Base-by-base conservation (phyloP, 2,888 invertebrate species). In the Ophioninae sp. region DNA sequence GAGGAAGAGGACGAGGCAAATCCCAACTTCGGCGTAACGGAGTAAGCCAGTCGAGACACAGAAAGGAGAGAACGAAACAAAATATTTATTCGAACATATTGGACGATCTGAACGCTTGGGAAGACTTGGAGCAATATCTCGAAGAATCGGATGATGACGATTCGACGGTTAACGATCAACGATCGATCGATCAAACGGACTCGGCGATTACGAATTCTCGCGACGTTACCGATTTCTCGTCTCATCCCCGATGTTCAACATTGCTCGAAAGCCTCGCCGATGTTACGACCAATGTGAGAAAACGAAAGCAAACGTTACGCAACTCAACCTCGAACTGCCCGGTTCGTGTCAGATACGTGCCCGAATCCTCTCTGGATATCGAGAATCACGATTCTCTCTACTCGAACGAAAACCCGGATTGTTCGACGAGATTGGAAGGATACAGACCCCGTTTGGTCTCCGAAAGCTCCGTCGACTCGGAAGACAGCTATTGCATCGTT, bases 401-500 rank as follows among this genome's bases (percentile, higher is more conserved):
- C 37, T 13, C 17, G 30, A 44, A 41, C 20, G 79, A 79, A 30
- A 39, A 74, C 17, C 13, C 51, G 13, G 76, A 81, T 22, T 64
- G 65, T 56, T 8, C 69, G 0, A 30, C 83, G n/a, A 79, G 76
- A n/a, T 81, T 69, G 22, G 64, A 75, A 20, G 44, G 37, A 23
- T 86, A 77, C 68, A 86, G 87, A 41, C 79, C 87, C 2, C 87
- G 88, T 23, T 74, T 88, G 41, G 59, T 88, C 9, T 91, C 91
- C 0, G 89, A 91, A 58, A 89, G 89, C 72, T 91, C 92, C 6
- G 86, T 90, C n/a, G 90, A 91, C 56, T 91, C 92, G 0, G 91
- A 91, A 23, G 91, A 91, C 63, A 91, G 90, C 74, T 91, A 86
- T 44, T 90, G 87, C 59, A 90, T 92, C 77, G 87, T 91, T 5